Base-by-base conservation (phyloP, 2,888 invertebrate species). In the Drosophila mayaguana region DNA sequence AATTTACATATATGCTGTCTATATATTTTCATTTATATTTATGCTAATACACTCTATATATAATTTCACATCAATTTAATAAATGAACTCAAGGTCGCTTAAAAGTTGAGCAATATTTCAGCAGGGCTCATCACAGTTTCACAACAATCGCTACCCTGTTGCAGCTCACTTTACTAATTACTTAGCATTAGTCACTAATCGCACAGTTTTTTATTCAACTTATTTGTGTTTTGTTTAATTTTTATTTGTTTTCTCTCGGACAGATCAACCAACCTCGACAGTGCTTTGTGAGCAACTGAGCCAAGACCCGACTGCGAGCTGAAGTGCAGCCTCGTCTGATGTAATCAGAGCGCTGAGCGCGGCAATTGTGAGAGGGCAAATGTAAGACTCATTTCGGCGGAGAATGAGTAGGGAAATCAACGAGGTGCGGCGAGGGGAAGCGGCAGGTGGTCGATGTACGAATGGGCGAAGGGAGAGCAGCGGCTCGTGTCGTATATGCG, bases 241-340 rank as follows among this genome's bases (percentile, higher is more conserved):
- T 12, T 20, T 40, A 6, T 45, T 22, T 50, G 3, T 11, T 57
- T 46, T 25, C 14, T 16, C 51, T 4, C 38, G 36, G 34, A 36
- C 14, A 36, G 43, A 38, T 63, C 22, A 77, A 84, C 83, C 82
- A 79, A 84, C 85, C 83, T 84, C 69, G 77, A 64, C 77, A 77
- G 68, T 60, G 80, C 63, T 59, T 69, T 72, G 46, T 51, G 42
- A 79, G 53, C 51, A 78, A 84, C 89, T 84, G 85, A 84, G 56
- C 71, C 63, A 55, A 70, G 70, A 56, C 69, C 22, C 59, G 68
- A 56, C 43, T 61, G 59, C 56, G 40, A 60, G 38, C 28, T 45
- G n/a, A 38, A 46, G 46, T 48, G 22, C 59, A 62, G 56, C 60
- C 61, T 42, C 54, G 53, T 54, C 85, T 89, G 88, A 89, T 84